Percentiles rank a stretch among this genome's conserved stretches.
phyloP scores from a whole-genome alignment of 2,113 vertebrate species.

The Bujurquina vittata region DNA sequence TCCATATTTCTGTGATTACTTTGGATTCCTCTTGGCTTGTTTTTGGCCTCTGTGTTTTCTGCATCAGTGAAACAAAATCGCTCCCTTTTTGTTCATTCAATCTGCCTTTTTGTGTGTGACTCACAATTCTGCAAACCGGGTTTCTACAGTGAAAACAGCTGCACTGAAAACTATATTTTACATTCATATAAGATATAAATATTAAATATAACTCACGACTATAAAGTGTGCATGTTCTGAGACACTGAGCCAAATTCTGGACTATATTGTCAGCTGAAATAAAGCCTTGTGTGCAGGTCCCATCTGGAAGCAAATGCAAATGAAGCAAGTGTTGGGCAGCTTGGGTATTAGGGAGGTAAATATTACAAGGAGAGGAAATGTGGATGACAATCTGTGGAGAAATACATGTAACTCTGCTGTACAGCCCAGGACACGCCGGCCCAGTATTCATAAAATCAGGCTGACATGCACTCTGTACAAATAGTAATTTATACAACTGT shows the following conservation, averaged over 20 bases:
- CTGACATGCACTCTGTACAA: background rate
- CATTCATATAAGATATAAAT: background rate
- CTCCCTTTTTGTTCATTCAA: background rate
- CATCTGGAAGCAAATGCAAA: conserved; percentile 42
- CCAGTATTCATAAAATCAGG: background rate
- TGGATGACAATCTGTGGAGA: conserved; percentile 5
- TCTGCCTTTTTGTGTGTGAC: background rate
- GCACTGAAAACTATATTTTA: conserved; percentile 5
- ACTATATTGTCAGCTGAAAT: background rate
- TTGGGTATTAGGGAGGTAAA: conserved; percentile 16
- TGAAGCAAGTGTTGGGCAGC: conserved; percentile 26
- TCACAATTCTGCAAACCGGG: background rate
- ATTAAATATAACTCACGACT: background rate
- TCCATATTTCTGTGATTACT: background rate
- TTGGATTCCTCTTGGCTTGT: background rate
- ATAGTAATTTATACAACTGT: background rate
- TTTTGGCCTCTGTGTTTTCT: background rate
- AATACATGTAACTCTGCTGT: background rate
- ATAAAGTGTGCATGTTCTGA: background rate
- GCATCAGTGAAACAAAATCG: background rate
- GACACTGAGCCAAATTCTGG: background rate
- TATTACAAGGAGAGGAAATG: conserved; percentile 7
- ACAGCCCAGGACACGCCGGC: too few species aligned
- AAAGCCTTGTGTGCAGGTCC: background rate
- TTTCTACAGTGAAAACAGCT: background rate